Percentiles rank a stretch among this genome's conserved stretches.
These are phyloP conservation scores for Agonopterix arenella DNA, from an alignment of 2,888 invertebrate species.

Conservation along the genomic window DNA sequence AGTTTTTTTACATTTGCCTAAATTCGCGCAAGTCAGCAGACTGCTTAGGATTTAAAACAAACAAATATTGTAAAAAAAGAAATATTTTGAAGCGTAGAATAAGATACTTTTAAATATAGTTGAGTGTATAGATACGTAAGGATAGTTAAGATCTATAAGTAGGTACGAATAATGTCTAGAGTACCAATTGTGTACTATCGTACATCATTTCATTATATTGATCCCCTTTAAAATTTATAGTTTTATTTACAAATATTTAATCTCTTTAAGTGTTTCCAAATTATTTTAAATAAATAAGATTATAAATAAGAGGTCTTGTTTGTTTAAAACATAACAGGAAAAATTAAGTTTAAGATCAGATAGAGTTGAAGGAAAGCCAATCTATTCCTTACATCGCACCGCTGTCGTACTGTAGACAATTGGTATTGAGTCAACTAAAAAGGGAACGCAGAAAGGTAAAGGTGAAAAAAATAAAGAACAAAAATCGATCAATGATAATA, in stretches of 20 bases:
- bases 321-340: too few relatives aligned
- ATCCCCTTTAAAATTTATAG: conserved; percentile 72
- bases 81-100: conserved; percentile 35
- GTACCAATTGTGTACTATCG: conserved; percentile 71
- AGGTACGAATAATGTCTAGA: conserved; percentile 60
- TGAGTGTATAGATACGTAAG: conserved; percentile 44
- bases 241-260: conserved; percentile 72
- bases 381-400: conserved; percentile 14
- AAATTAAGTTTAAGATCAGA: neutral
- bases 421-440: conserved; percentile 19
- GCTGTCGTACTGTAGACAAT: conserved; percentile 44
- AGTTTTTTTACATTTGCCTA: conserved; percentile 28
- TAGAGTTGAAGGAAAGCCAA: neutral
- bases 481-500: conserved; percentile 69
- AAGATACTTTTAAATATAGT: conserved; percentile 39
- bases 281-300: neutral
- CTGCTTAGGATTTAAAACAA: conserved; percentile 24
- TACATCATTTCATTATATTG: conserved; percentile 72
- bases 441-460: conserved; percentile 44
- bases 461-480: conserved; percentile 59
- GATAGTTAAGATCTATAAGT: conserved; percentile 66
- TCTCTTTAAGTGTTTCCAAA: conserved; percentile 40
- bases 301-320: neutral
- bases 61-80: conserved; percentile 20
- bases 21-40: conserved; percentile 26